Conservation (phyloP, 2,113 vertebrate genomes). For the Smithornis capensis region DNA sequence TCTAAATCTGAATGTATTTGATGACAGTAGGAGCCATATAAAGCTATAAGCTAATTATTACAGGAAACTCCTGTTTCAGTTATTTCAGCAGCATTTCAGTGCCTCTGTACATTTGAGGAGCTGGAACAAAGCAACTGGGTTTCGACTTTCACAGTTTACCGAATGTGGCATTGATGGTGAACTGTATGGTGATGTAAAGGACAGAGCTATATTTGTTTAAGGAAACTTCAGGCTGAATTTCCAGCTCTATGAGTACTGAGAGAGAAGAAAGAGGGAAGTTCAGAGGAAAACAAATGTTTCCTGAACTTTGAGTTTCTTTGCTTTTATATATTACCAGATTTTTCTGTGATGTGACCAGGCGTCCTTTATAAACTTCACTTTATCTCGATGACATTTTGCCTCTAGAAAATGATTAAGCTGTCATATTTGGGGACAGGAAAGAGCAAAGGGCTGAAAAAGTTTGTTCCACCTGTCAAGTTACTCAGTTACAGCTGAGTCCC, state of each 20-base stretch:
- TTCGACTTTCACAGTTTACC: constrained; percentile 18
- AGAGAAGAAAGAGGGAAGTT: constrained; percentile 29
- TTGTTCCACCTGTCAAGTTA: constrained; percentile 40
- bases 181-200: not conserved
- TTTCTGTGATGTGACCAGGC: constrained; percentile 40
- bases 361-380: constrained; percentile 51
- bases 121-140: constrained; percentile 9
- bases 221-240: not conserved
- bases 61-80: not conserved
- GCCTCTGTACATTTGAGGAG: not conserved
- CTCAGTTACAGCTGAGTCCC: not conserved
- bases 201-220: constrained; percentile 45
- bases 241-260: not conserved
- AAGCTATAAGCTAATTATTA: not conserved
- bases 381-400: constrained; percentile 5
- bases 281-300: constrained; percentile 50
- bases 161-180: not conserved
- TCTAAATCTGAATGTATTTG: not conserved
- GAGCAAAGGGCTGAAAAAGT: constrained; percentile 43
- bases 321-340: constrained; percentile 44
- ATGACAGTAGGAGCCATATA: not conserved
- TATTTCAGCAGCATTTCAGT: not conserved
- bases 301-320: constrained; percentile 63
- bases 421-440: constrained; percentile 40
- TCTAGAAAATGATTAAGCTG: constrained; percentile 61